Percentiles rank a stretch among this genome's conserved stretches.
Evolutionary conservation across 2,113 vertebrate genomes (phyloP).

Genomic region (Entosphenus tridentatus): DNA sequence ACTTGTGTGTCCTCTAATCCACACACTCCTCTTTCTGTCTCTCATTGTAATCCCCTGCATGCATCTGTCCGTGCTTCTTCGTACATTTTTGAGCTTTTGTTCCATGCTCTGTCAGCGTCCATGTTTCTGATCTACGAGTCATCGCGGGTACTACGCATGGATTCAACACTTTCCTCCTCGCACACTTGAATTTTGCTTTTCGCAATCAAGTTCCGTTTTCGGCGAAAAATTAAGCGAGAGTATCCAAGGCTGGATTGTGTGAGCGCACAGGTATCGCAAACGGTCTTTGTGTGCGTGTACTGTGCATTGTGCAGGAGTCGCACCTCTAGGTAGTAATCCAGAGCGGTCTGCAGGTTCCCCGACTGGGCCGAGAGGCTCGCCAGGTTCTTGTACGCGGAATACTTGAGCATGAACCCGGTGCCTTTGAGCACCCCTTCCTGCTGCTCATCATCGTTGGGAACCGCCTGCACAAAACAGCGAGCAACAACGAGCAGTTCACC

Average conservation of each 20-base stretch:
- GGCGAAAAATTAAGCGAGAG: background rate
- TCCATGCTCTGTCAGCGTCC: too few species aligned
- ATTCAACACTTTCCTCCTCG: background rate
- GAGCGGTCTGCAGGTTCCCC: constrained; percentile 61
- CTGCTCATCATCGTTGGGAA: constrained; percentile 60
- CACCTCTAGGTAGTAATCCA: constrained; percentile 88
- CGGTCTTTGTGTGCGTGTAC: too few species aligned
- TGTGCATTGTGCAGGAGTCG: background rate
- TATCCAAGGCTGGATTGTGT: background rate
- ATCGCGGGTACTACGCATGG: background rate
- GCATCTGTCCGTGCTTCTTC: too few species aligned
- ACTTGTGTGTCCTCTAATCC: too few species aligned
- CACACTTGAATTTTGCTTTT: background rate
- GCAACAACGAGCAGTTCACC: background rate
- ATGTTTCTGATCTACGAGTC: background rate
- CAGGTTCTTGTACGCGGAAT: constrained; percentile 88
- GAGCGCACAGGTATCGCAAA: too few species aligned
- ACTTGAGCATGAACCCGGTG: constrained; percentile 88
- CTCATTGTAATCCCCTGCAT: too few species aligned
- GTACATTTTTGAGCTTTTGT: too few species aligned
- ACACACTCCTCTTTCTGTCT: too few species aligned
- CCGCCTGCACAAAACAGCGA: constrained; percentile 28
- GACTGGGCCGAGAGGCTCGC: constrained; percentile 52
- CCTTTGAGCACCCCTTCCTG: constrained; percentile 40
- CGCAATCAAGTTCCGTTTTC: background rate